These are phyloP conservation scores for Nothobranchius kuhntae DNA, from an alignment of 2,113 vertebrate species.

Conservation along the genomic window DNA sequence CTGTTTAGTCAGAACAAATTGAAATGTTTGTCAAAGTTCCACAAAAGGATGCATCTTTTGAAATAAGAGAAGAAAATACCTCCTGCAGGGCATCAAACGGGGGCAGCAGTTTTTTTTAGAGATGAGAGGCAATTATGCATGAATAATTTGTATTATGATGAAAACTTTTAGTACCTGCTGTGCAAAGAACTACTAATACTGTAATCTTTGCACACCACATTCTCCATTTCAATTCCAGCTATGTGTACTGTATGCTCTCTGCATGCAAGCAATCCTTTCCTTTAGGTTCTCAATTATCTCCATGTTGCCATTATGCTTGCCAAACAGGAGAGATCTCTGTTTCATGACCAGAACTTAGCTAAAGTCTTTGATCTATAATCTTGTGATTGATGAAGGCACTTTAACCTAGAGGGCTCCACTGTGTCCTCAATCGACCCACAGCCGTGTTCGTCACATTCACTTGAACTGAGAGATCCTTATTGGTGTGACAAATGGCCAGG, in stretches of 20 bases:
- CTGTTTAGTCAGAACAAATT: too few relatives aligned
- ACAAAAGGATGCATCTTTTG: constrained; percentile 28
- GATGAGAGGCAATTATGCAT: constrained; percentile 16
- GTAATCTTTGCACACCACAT: constrained; percentile 20
- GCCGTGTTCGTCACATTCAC: constrained; percentile 58
- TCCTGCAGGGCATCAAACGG: background rate
- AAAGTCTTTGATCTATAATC: constrained; percentile 51
- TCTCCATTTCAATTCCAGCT: constrained; percentile 8
- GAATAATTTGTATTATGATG: constrained; percentile 28
- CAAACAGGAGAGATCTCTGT: constrained; percentile 1
- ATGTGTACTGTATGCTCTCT: constrained; percentile 2
- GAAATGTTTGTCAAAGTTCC: constrained; percentile 20
- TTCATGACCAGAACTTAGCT: constrained; percentile 25
- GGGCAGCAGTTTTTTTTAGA: constrained; percentile 24
- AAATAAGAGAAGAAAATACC: constrained; percentile 7
- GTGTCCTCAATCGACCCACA: constrained; percentile 53
- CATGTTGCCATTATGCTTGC: constrained; percentile 9
- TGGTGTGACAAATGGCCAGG: constrained; percentile 57
- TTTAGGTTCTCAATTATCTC: background rate
- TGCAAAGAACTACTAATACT: constrained; percentile 30
- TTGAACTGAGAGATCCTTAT: constrained; percentile 53
- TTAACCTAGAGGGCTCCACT: constrained; percentile 48
- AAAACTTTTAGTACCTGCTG: constrained; percentile 12
- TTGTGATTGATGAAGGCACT: constrained; percentile 62
- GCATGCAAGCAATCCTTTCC: constrained; percentile 5